Conservation (phyloP, 2,888 invertebrate genomes). For the Morpho helenor region DNA sequence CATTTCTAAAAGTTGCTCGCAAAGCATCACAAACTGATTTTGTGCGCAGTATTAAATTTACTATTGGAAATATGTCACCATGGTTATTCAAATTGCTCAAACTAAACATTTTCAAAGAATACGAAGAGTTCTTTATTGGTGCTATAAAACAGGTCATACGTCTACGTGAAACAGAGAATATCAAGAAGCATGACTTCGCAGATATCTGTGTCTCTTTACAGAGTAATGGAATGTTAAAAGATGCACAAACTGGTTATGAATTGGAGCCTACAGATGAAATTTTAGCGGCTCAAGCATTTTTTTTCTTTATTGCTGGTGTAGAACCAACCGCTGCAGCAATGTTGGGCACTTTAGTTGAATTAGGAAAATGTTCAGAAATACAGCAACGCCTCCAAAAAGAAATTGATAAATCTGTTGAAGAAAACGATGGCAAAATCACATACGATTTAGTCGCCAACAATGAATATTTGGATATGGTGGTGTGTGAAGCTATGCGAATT, state of each 20-base stretch:
- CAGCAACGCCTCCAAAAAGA: slow-evolving; percentile 48
- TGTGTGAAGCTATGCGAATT: slow-evolving; percentile 44
- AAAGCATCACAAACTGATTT: slow-evolving; percentile 22
- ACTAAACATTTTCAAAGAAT: slow-evolving; percentile 42
- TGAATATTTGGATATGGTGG: slow-evolving; percentile 50
- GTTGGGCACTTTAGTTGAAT: slow-evolving; percentile 42
- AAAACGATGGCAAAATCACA: slow-evolving; percentile 36
- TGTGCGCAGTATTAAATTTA: slow-evolving; percentile 28
- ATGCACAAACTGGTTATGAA: slow-evolving; percentile 41
- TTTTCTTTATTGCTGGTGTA: slow-evolving; percentile 59
- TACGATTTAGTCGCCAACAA: slow-evolving; percentile 43
- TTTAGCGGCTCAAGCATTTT: slow-evolving; percentile 53
- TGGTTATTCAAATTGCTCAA: slow-evolving; percentile 32
- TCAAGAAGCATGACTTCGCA: slow-evolving; percentile 50
- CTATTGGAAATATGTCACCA: slow-evolving; percentile 22
- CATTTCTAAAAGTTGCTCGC: slow-evolving; percentile 35
- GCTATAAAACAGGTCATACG: slow-evolving; percentile 49
- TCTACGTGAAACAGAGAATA: slow-evolving; percentile 39
- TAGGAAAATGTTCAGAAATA: slow-evolving; percentile 49
- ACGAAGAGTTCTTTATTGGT: slow-evolving; percentile 48
- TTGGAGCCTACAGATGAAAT: slow-evolving; percentile 52
- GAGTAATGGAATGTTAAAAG: slow-evolving; percentile 42
- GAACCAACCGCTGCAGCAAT: slow-evolving; percentile 54
- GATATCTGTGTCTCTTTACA: slow-evolving; percentile 52
- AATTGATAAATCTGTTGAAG: slow-evolving; percentile 41